Conservation (phyloP, 2,888 invertebrate species). For the Drosophila melanosoma region DNA sequence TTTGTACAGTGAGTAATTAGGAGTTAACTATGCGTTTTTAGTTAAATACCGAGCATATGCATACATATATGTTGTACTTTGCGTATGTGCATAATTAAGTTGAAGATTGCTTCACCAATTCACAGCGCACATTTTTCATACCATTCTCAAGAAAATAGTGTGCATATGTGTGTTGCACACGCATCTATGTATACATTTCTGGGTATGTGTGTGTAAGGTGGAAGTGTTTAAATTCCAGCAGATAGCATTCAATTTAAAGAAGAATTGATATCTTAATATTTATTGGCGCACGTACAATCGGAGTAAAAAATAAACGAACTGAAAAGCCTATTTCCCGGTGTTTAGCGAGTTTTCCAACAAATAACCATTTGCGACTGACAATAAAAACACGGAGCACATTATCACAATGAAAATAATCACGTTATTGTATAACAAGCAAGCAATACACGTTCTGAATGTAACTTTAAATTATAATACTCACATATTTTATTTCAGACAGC, state of each 20-base stretch:
- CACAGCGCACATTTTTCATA: conserved; percentile 32
- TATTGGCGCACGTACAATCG: not conserved
- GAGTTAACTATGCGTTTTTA: not conserved
- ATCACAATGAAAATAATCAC: not conserved
- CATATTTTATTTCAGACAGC: conserved; percentile 54
- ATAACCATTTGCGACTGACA: conserved; percentile 7
- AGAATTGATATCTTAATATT: not conserved
- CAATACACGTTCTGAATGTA: not conserved
- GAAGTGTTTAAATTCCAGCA: conserved; percentile 7
- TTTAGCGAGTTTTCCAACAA: not conserved
- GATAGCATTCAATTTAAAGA: not conserved
- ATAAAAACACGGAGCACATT: conserved; percentile 9
- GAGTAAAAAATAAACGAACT: conserved; percentile 5
- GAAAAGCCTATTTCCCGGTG: conserved; percentile 11
- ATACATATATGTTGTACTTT: conserved; percentile 13
- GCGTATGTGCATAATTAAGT: conserved; percentile 2
- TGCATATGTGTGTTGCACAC: conserved; percentile 9
- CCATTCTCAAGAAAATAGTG: conserved; percentile 11
- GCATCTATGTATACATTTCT: conserved; percentile 1
- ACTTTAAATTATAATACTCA: conserved; percentile 49
- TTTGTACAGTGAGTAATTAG: not conserved
- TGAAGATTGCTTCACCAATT: conserved; percentile 10
- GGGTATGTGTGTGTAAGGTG: not conserved
- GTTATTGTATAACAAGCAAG: conserved; percentile 7
- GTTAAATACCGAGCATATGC: not conserved